Evolutionary conservation across 2,888 invertebrate genomes (phyloP), one percentile per base, ranked within the genome.

Genomic region (Seira musarum): DNA sequence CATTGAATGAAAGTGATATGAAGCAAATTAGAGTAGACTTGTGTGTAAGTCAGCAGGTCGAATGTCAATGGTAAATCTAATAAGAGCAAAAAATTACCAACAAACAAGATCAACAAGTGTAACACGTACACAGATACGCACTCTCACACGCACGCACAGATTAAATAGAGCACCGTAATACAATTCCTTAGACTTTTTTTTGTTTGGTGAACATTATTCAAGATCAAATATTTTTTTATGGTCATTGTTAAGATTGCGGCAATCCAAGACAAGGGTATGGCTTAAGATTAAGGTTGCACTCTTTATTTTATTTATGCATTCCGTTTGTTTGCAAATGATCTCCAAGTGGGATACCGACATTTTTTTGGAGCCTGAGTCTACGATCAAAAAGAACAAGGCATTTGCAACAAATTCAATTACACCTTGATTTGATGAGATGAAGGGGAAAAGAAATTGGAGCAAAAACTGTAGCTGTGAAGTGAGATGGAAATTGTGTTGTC

Each of bases 41-140:
- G 61, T 70, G 61, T 61, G 49, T 17, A 71, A 73, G 66, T 80
- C 25, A 60, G 61, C 74, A 75, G 80, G 80, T 80, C 80, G 80
- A 80, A 80, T 80, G 80, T 80, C 80, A 80, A 80, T 80, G 80
- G 80, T 80, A 75, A 75, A 80, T 74, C 75, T 79, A 74, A 70
- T 80, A 74, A 80, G 53, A 65, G 64, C 21, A 35, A 35, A 60
- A 35, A 69, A 69, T n/a, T n/a, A n/a, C n/a, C n/a, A n/a, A 8
- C 30, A 30, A 71, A 63, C 15, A 71, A 70, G 60, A 15, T 30
- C 30, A 17, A 63, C 13, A 63, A 21, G 21, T 22, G 22, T 68
- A 30, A 60, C 60, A 71, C 65, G 49, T 49, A 78, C 66, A 22
- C 57, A 24, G 35, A 30, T 25, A 80, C 68, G 74, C 74, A 80